Evolutionary conservation across 2,888 invertebrate genomes (phyloP).

Genomic region (Synanthedon vespiformis): DNA sequence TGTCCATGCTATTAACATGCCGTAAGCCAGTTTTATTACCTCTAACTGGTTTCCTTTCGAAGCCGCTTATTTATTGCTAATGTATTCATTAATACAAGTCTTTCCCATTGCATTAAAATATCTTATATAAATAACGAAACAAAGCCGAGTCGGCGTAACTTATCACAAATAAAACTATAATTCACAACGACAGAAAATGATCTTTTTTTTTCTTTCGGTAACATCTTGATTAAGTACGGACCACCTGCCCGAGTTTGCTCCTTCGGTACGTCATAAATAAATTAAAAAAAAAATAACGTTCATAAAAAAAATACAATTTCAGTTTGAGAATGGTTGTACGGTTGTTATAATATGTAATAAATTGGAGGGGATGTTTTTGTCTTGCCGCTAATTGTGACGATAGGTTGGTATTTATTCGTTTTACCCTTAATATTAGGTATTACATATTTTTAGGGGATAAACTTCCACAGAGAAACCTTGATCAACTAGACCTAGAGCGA

Average conservation of each 20-base stretch:
- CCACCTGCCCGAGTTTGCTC: slow-evolving; percentile 58
- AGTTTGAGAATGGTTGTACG: background rate
- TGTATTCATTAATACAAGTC: slow-evolving; percentile 62
- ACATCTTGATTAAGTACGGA: slow-evolving; percentile 70
- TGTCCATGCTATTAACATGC: slow-evolving; percentile 49
- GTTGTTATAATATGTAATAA: slow-evolving; percentile 28
- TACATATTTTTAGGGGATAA: too few species aligned
- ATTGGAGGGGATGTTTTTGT: slow-evolving; percentile 40
- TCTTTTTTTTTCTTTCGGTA: slow-evolving; percentile 61
- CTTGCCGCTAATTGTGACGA: slow-evolving; percentile 19
- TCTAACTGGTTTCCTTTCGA: slow-evolving; percentile 39
- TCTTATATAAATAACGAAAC: slow-evolving; percentile 57
- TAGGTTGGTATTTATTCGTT: background rate
- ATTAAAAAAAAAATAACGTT: slow-evolving; percentile 50
- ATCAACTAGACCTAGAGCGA: too few species aligned
- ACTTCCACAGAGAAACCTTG: too few species aligned
- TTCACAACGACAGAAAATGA: slow-evolving; percentile 58
- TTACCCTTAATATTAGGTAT: too few species aligned
- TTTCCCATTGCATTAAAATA: slow-evolving; percentile 61
- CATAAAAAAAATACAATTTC: slow-evolving; percentile 51
- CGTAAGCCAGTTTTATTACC: slow-evolving; percentile 42
- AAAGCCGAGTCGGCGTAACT: slow-evolving; percentile 50
- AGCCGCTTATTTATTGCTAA: slow-evolving; percentile 51
- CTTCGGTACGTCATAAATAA: slow-evolving; percentile 58
- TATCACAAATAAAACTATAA: slow-evolving; percentile 51